Conservation (phyloP, 2,113 vertebrate species). For the Burhinus oedicnemus region DNA sequence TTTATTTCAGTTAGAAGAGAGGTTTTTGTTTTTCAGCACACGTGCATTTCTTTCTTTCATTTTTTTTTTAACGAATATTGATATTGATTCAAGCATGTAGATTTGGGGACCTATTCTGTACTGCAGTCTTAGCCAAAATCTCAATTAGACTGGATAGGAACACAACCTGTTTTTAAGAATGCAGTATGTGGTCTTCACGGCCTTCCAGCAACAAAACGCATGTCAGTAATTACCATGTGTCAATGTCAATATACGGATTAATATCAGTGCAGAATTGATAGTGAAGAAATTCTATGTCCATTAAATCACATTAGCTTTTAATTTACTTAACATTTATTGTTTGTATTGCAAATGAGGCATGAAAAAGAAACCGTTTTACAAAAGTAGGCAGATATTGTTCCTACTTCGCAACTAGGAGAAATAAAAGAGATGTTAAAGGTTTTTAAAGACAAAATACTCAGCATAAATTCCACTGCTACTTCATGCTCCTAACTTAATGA, state of each 20-base stretch:
- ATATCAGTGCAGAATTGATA: not conserved
- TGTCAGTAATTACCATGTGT: not conserved
- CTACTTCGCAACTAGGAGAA: not conserved
- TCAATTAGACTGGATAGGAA: not conserved
- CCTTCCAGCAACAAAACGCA: not conserved
- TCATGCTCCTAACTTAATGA: not conserved
- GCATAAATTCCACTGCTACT: not conserved
- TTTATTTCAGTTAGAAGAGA: constrained; percentile 12
- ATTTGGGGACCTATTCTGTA: not conserved
- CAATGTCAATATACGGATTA: not conserved
- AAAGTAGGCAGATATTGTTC: not conserved
- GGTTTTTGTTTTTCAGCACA: not conserved
- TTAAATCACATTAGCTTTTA: not conserved
- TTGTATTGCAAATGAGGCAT: not conserved
- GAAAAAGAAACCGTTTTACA: not conserved
- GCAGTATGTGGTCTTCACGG: not conserved
- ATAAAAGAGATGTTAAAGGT: not conserved
- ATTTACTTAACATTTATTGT: not conserved
- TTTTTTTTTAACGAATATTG: not conserved
- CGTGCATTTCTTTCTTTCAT: not conserved
- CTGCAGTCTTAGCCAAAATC: not conserved
- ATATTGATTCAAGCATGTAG: not conserved
- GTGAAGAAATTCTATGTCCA: not conserved
- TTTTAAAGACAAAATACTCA: not conserved
- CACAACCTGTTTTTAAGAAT: not conserved